Conservation (phyloP, 2,888 invertebrate genomes). For the Cyclophora punctaria region DNA sequence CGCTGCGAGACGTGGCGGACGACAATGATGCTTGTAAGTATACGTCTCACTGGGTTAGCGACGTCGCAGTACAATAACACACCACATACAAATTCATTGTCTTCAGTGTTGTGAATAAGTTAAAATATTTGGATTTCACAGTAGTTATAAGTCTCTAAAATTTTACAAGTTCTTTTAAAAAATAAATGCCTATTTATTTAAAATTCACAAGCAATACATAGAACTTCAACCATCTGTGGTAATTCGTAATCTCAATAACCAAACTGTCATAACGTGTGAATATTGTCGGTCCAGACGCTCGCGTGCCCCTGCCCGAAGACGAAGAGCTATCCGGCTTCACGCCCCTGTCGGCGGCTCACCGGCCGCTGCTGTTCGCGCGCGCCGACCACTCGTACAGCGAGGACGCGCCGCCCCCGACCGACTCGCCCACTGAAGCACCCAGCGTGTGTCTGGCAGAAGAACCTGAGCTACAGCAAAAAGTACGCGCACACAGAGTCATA, state of each 20-base stretch:
- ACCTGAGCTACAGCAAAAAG: slow-evolving; percentile 42
- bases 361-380: background rate
- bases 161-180: too few relatives aligned
- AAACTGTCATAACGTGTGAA: background rate
- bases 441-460: slow-evolving; percentile 33
- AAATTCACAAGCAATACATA: too few relatives aligned
- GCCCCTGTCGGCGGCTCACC: slow-evolving; percentile 75
- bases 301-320: slow-evolving; percentile 85
- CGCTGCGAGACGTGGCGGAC: slow-evolving; percentile 56
- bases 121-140: too few relatives aligned
- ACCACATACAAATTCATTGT: too few relatives aligned
- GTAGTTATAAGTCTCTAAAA: too few relatives aligned
- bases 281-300: slow-evolving; percentile 58
- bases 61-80: too few relatives aligned
- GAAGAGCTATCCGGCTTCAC: slow-evolving; percentile 86
- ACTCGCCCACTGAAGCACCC: slow-evolving; percentile 27
- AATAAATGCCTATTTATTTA: too few relatives aligned
- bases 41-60: too few relatives aligned
- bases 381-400: background rate
- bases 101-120: too few relatives aligned
- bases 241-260: too few relatives aligned
- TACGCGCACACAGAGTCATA: slow-evolving; percentile 47
- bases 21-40: slow-evolving; percentile 52
- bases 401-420: slow-evolving; percentile 2
- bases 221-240: too few relatives aligned